Conservation (phyloP, 2,797 vertebrate genomes). For the Parambassis ranga region DNA sequence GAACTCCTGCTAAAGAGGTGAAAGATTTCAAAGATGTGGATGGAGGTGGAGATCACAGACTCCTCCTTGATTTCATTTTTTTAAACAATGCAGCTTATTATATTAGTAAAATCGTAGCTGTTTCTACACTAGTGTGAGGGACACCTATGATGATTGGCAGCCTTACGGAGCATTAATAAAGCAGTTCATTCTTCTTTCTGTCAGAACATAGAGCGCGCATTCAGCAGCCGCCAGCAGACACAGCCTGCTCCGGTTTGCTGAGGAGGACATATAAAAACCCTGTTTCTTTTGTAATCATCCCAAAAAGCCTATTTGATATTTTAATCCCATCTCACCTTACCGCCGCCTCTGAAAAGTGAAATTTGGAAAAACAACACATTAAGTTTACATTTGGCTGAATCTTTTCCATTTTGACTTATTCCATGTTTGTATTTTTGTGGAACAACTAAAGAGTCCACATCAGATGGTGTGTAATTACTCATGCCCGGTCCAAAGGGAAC, state of each 20-base stretch:
- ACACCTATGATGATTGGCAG: conserved; percentile 68
- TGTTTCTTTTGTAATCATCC: conserved; percentile 80
- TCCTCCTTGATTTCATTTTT: background rate
- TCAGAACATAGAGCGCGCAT: conserved; percentile 76
- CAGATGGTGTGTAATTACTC: conserved; percentile 33
- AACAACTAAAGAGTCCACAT: conserved; percentile 41
- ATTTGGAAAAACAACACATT: conserved; percentile 58
- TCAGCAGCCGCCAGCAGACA: conserved; percentile 74
- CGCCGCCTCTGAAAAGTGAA: conserved; percentile 27
- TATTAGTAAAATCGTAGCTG: conserved; percentile 10
- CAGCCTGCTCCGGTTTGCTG: conserved; percentile 56
- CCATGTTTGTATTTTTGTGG: conserved; percentile 53
- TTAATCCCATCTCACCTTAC: conserved; percentile 68
- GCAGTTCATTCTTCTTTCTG: conserved; percentile 75
- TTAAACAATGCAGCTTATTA: background rate
- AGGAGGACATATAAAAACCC: conserved; percentile 57
- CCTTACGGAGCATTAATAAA: conserved; percentile 63
- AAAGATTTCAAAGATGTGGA: conserved; percentile 13
- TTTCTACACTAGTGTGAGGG: conserved; percentile 45
- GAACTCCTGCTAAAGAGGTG: conserved; percentile 24
- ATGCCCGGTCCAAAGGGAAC: conserved; percentile 13
- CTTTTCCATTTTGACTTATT: conserved; percentile 48
- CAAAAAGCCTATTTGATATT: conserved; percentile 72
- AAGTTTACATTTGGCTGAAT: conserved; percentile 44
- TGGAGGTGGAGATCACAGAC: conserved; percentile 12